phyloP scores from a whole-genome alignment of 2,797 vertebrate species.

The Aeoliscus strigatus region DNA sequence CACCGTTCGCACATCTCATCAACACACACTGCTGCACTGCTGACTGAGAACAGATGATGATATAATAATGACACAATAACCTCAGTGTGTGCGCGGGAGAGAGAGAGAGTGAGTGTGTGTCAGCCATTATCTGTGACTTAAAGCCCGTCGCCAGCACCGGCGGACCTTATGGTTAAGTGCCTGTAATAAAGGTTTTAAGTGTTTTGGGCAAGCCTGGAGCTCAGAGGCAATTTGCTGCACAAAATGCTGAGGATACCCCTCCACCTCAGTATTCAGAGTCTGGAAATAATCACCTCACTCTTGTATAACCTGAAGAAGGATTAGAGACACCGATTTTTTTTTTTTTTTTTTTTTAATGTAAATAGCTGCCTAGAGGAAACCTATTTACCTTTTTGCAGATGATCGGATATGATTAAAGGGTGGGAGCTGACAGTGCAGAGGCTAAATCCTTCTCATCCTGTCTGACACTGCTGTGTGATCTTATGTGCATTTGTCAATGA shows the following conservation, averaged over 20 bases:
- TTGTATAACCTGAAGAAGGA: slow-evolving; percentile 33
- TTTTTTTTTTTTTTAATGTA: too few species aligned
- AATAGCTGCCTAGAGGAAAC: slow-evolving; percentile 48
- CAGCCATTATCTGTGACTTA: slow-evolving; percentile 62
- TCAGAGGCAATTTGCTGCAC: slow-evolving; percentile 45
- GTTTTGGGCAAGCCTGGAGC: slow-evolving; percentile 59
- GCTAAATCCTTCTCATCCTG: slow-evolving; percentile 44
- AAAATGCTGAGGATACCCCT: slow-evolving; percentile 17
- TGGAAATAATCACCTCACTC: too few species aligned
- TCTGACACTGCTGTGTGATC: slow-evolving; percentile 35
- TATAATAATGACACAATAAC: slow-evolving; percentile 48
- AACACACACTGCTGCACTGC: slow-evolving; percentile 26
- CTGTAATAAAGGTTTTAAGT: slow-evolving; percentile 69
- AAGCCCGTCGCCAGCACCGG: slow-evolving; percentile 44
- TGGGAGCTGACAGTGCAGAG: slow-evolving; percentile 27
- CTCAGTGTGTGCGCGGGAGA: slow-evolving; percentile 1
- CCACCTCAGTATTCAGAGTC: too few species aligned
- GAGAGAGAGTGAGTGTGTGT: slow-evolving; percentile 4
- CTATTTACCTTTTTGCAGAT: slow-evolving; percentile 44
- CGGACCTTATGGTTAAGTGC: slow-evolving; percentile 45
- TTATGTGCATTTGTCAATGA: slow-evolving; percentile 37
- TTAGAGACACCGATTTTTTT: slow-evolving; percentile 37
- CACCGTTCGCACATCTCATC: too few species aligned
- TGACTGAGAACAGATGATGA: slow-evolving; percentile 50
- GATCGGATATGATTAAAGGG: slow-evolving; percentile 51